Percentiles rank a stretch among this genome's conserved stretches.
Conservation (phyloP, 2,888 invertebrate genomes). For the Dusona sp. region DNA sequence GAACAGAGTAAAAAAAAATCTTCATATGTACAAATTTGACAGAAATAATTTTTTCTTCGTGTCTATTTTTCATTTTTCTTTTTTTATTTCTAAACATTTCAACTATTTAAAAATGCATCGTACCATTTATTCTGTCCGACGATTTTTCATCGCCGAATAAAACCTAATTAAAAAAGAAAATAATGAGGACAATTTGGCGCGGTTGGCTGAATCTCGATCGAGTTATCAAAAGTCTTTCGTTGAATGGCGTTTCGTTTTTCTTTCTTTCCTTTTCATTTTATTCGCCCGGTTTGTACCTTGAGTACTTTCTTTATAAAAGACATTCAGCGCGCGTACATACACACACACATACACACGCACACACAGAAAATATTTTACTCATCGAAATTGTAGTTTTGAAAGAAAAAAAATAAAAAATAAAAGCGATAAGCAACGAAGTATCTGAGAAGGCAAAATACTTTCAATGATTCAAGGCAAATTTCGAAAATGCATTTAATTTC, state of each 20-base stretch:
- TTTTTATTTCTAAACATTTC: background rate
- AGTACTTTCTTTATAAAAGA: slow-evolving; percentile 53
- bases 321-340: background rate
- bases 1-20: slow-evolving; percentile 48
- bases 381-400: background rate
- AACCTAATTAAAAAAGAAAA: background rate
- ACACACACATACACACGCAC: background rate
- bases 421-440: slow-evolving; percentile 1
- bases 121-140: background rate
- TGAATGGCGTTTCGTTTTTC: slow-evolving; percentile 35
- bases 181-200: background rate
- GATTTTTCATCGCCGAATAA: background rate
- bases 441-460: slow-evolving; percentile 6
- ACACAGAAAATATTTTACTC: background rate
- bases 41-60: slow-evolving; percentile 11
- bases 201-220: background rate
- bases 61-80: too few species aligned
- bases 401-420: slow-evolving; percentile 23
- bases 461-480: slow-evolving; percentile 17
- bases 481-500: background rate
- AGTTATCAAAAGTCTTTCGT: slow-evolving; percentile 29
- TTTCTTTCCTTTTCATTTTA: slow-evolving; percentile 15
- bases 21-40: slow-evolving; percentile 61
- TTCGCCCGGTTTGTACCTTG: slow-evolving; percentile 37
- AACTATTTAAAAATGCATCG: background rate